Base-by-base conservation (phyloP, 2,888 invertebrate genomes). In the Ormyrus pomaceus region DNA sequence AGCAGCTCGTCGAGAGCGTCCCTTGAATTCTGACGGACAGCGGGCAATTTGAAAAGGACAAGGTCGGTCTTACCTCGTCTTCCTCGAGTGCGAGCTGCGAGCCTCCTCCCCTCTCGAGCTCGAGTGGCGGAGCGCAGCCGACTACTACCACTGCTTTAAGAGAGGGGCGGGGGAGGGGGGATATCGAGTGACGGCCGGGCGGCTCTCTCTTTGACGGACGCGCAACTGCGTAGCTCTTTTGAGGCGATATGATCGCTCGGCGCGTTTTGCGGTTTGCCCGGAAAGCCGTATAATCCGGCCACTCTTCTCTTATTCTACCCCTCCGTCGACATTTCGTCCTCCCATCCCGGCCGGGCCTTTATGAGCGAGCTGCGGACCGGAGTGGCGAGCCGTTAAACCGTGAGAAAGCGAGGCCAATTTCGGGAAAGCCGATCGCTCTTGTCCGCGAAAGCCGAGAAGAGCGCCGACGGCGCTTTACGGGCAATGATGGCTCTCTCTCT, bases 41-140 rank as follows among this genome's bases (percentile, higher is more conserved):
- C 65, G 56, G 58, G 70, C 61, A 79, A 75, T 79, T 79, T 75
- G 53, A 71, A 79, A 79, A 59, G 75, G 75, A 75, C 74, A 79
- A 79, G 79, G 75, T 79, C 79, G 71, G 13, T 10, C 46, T 68
- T 19, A 6, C 10, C 51, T 56, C 68, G 69, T 80, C 71, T 53
- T 77, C 72, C 77, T 34, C 34, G 34, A 34, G 34, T 34, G 34
- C 58, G 19, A 0, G 19, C 56, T 6, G 46, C 69, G 34, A 34
- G 34, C 34, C 34, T 34, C 34, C 46, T 62, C 46, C 10, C 51
- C 56, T 72, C 73, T 80, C 71, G 59, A 80, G 77, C 77, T 34
- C 34, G 34, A 34, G 34, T 34, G 34, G 13, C 58, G 19, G 0
- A 45, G 50, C 10, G 46, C 69, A 68, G 69, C 69, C 46, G 61